Conservation (phyloP, 2,113 vertebrate genomes). For the Scopus umbretta region DNA sequence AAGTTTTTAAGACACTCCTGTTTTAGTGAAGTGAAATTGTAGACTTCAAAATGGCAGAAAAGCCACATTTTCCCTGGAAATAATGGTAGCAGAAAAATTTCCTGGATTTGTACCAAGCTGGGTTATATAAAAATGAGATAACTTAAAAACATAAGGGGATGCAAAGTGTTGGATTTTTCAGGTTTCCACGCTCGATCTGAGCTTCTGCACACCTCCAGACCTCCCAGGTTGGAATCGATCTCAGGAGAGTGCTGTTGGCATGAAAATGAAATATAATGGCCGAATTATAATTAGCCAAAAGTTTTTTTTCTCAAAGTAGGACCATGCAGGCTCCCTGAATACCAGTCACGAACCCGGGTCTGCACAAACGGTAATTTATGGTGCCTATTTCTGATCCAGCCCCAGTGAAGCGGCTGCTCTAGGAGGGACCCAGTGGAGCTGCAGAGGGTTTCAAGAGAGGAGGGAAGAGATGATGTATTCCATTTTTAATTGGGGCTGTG, state of each 20-base stretch:
- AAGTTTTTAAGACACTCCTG: neutral
- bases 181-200: neutral
- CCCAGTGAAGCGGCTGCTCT: neutral
- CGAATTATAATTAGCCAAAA: neutral
- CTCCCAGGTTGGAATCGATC: neutral
- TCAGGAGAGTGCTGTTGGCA: neutral
- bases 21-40: neutral
- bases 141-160: neutral
- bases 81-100: neutral
- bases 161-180: neutral
- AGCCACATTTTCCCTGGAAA: neutral
- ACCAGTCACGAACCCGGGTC: fast-evolving
- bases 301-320: neutral
- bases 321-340: neutral
- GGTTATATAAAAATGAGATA: slow-evolving; percentile 31
- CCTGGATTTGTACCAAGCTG: neutral
- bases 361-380: neutral
- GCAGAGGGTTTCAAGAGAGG: neutral
- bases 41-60: neutral
- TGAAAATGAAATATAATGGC: neutral
- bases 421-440: neutral
- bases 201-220: neutral
- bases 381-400: neutral
- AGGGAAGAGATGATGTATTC: neutral
- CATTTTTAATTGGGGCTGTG: neutral